Percentiles rank a stretch among this genome's conserved stretches.
Conservation (phyloP, 1,140 invertebrate species). For the Neelides sp. region DNA sequence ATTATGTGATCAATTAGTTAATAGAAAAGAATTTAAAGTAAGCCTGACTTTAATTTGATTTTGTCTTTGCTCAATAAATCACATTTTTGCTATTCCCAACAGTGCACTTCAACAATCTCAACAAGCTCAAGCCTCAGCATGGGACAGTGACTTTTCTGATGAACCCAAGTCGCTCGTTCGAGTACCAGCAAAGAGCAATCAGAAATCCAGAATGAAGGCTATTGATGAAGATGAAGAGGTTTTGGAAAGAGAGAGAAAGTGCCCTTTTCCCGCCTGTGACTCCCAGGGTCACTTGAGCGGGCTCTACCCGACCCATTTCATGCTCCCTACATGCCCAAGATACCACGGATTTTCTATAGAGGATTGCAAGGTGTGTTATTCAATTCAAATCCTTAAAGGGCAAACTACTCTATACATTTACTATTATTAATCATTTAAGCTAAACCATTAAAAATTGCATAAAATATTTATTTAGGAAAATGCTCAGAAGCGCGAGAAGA, state of each 20-base stretch:
- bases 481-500: constrained; percentile 16
- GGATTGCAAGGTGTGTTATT: constrained; percentile 58
- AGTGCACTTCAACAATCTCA: constrained; percentile 12
- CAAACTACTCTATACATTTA: background rate
- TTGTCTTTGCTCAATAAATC: constrained; percentile 3
- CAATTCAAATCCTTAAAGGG: background rate
- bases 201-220: constrained; percentile 14
- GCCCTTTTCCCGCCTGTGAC: constrained; percentile 76
- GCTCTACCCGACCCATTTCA: constrained; percentile 32
- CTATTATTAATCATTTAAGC: background rate
- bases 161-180: constrained; percentile 14
- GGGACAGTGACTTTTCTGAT: constrained; percentile 28
- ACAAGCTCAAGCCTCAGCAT: constrained; percentile 7
- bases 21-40: too few relatives aligned
- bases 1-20: background rate
- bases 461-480: constrained; percentile 18
- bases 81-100: too few relatives aligned
- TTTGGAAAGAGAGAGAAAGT: constrained; percentile 47
- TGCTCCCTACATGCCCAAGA: constrained; percentile 25
- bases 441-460: constrained; percentile 1
- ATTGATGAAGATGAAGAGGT: constrained; percentile 26
- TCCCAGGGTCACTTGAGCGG: constrained; percentile 75
- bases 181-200: constrained; percentile 20
- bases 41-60: background rate
- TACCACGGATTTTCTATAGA: constrained; percentile 60